These are phyloP conservation scores for Calosoma granatense DNA, from an alignment of 1,140 invertebrate genomes.

Conservation along the genomic window DNA sequence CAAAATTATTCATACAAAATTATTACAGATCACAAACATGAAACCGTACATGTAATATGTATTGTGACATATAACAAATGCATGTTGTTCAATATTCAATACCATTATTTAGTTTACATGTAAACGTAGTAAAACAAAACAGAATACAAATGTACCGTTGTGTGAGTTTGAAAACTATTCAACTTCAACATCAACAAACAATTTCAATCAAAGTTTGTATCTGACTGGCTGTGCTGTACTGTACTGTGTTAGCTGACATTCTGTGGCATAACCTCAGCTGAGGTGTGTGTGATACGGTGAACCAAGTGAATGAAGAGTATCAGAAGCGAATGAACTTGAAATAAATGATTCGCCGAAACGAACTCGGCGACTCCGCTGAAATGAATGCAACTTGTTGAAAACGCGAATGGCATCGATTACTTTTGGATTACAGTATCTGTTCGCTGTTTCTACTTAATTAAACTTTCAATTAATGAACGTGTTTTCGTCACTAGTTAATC, in stretches of 20 bases:
- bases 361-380: not conserved
- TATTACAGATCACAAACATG: too few relatives aligned
- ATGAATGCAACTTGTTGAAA: conserved; percentile 8
- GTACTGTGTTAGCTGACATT: too few relatives aligned
- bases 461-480: conserved; percentile 8
- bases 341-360: not conserved
- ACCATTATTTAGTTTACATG: too few relatives aligned
- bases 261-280: not conserved
- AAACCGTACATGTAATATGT: too few relatives aligned
- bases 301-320: not conserved
- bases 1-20: too few relatives aligned
- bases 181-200: too few relatives aligned
- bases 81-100: too few relatives aligned
- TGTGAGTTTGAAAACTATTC: too few relatives aligned
- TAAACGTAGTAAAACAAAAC: too few relatives aligned
- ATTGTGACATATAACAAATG: too few relatives aligned
- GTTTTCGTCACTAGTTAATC: not conserved
- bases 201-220: not conserved
- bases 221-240: not conserved
- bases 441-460: conserved; percentile 6
- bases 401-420: not conserved
- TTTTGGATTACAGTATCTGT: not conserved
- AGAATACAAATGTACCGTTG: too few relatives aligned
- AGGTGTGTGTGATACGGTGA: not conserved
- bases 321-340: not conserved